Conservation (phyloP, 35 echinoderm and acorn worm species). For the Heliocidaris tuberculata region DNA sequence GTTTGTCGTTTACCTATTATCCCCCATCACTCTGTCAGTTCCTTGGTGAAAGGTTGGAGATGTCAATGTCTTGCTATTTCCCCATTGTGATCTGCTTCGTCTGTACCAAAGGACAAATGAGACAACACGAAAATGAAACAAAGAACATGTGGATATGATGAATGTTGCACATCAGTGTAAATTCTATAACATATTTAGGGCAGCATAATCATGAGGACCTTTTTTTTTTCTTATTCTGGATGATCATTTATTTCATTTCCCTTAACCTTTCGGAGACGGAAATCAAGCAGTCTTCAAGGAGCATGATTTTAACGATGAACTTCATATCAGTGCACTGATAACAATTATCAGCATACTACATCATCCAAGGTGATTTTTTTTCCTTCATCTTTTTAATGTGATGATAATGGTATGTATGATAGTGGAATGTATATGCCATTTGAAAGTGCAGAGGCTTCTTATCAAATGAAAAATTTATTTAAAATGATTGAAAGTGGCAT, state of each 20-base stretch:
- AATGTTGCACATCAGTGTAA: slow-evolving; percentile 4
- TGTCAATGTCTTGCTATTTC: slow-evolving; percentile 31
- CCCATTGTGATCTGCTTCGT: slow-evolving; percentile 46
- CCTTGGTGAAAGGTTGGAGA: background rate
- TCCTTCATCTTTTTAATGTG: background rate
- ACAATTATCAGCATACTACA: background rate
- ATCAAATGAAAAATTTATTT: background rate
- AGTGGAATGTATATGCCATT: background rate
- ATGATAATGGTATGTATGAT: background rate
- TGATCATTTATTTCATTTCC: background rate
- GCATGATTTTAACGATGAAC: background rate
- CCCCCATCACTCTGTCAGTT: background rate
- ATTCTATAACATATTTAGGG: background rate
- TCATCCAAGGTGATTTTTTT: background rate
- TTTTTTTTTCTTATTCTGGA: background rate
- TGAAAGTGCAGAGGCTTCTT: background rate
- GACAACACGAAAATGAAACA: background rate
- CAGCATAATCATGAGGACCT: background rate
- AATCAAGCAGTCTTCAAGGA: background rate
- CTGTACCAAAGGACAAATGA: background rate
- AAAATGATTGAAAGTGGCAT: background rate
- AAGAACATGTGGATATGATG: background rate
- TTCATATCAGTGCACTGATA: background rate
- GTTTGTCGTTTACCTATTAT: background rate
- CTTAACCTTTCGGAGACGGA: background rate